Evolutionary conservation across 2,797 vertebrate species (phyloP).

Genomic region (Centropyge bicolor): DNA sequence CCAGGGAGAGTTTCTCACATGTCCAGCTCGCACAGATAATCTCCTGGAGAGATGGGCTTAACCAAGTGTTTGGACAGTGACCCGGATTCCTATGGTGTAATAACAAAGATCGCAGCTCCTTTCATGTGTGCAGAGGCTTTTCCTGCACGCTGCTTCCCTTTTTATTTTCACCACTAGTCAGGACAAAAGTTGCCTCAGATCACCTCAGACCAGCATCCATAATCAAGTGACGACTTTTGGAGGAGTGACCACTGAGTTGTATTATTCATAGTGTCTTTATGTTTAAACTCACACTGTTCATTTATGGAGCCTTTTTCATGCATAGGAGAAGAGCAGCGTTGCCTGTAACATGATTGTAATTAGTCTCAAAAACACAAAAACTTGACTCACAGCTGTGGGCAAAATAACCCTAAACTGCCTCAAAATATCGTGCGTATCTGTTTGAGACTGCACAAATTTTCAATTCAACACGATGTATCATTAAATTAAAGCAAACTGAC

Average conservation of each 20-base stretch:
- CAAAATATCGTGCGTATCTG: not conserved
- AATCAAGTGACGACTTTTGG: not conserved
- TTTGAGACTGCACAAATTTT: conserved; percentile 1
- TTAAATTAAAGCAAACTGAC: not conserved
- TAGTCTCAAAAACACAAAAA: conserved; percentile 14
- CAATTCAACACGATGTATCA: not conserved
- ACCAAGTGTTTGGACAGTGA: conserved; percentile 72
- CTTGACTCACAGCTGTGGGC: conserved; percentile 3
- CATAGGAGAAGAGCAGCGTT: not conserved
- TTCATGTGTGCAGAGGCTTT: conserved; percentile 21
- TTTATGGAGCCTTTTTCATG: not conserved
- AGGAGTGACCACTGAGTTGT: not conserved
- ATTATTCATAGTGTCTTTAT: not conserved
- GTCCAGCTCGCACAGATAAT: conserved; percentile 63
- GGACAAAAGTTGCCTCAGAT: not conserved
- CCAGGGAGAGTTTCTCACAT: conserved; percentile 51
- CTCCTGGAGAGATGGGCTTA: conserved; percentile 60
- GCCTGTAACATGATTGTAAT: not conserved
- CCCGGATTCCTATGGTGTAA: conserved; percentile 52
- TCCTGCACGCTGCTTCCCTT: not conserved
- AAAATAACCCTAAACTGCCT: not conserved
- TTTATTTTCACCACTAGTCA: not conserved
- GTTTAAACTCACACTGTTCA: not conserved
- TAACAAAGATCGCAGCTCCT: conserved; percentile 51
- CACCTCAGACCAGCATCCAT: not conserved